Evolutionary conservation across 2,797 vertebrate species (phyloP).

Genomic region (Cetoscarus ocellatus): DNA sequence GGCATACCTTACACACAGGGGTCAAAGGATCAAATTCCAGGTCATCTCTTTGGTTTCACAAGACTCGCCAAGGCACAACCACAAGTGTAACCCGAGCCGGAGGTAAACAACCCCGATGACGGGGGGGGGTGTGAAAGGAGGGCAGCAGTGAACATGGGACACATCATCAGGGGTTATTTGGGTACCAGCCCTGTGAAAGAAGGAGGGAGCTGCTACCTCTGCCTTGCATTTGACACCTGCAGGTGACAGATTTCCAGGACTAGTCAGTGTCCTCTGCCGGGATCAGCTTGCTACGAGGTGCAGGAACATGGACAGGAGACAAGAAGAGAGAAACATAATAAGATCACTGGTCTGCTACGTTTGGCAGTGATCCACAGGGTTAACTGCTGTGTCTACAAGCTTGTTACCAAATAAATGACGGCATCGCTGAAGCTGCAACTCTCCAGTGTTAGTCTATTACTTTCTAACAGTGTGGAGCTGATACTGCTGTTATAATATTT

Average conservation of each 20-base stretch:
- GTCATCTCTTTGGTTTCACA: conserved; percentile 75
- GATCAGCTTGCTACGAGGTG: conserved; percentile 54
- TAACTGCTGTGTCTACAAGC: conserved; percentile 7
- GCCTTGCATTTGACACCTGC: conserved; percentile 65
- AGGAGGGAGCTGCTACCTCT: conserved; percentile 19
- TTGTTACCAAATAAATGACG: background rate
- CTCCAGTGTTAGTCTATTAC: background rate
- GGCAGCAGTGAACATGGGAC: conserved; percentile 37
- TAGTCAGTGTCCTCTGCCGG: conserved; percentile 33
- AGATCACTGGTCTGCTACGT: conserved; percentile 1
- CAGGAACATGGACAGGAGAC: conserved; percentile 30
- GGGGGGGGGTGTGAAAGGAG: conserved; percentile 58
- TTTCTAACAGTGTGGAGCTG: background rate
- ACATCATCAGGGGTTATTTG: conserved; percentile 50
- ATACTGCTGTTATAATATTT: too few relatives aligned
- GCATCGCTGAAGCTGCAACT: background rate
- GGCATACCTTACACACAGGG: conserved; percentile 37
- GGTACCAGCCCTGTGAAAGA: conserved; percentile 26
- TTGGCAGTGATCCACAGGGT: conserved; percentile 18
- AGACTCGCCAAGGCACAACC: conserved; percentile 52
- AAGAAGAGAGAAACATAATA: conserved; percentile 53
- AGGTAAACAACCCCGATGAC: conserved; percentile 66
- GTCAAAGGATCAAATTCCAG: conserved; percentile 72
- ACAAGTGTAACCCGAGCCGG: conserved; percentile 67
- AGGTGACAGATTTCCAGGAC: conserved; percentile 65